Evolutionary conservation across 2,888 invertebrate species (phyloP), one percentile per base, ranked within the genome.

Genomic region (Drosophila flavopinicola): DNA sequence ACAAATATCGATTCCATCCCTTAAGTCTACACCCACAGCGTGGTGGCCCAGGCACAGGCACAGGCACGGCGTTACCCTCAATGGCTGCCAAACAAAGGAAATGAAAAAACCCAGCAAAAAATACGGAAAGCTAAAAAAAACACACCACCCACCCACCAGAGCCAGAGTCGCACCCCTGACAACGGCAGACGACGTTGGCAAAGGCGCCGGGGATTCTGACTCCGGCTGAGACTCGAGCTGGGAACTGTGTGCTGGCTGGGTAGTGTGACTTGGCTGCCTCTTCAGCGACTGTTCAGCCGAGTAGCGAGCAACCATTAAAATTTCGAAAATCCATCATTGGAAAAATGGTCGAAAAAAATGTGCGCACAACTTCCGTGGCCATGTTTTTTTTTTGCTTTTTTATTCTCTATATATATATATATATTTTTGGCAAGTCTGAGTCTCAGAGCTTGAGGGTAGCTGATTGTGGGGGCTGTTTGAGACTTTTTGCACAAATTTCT

Each of bases 291-390:
- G 87, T 88, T 88, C 89, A 90, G 83, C 88, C 87, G 83, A 83
- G 88, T 87, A 87, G 85, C 78, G 79, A 83, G 88, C 88, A 86
- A 88, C 89, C 89, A 90, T 89, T 89, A 90, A 90, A 89, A 88
- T 89, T 89, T 89, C 86, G 82, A 87, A 88, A 88, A 88, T 88
- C 88, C 89, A 88, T 88, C 88, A 88, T 87, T 88, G 88, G 88
- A 89, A 89, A 83, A 88, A 84, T 88, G 87, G 87, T 75, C 54
- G 88, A 78, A 80, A 77, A 75, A 78, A 61, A 54, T 61, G 56
- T 54, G 71, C 70, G 73, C 72, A 75, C 74, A 74, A 80, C 76
- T 88, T 78, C 75, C 76, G 87, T 65, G 66, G 69, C 88, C 86
- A 86, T 87, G 74, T 85, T 85, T 80, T 69, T 74, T 72, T 57